Evolutionary conservation across 2,797 vertebrate genomes (phyloP).

Genomic region (Glyptemys insculpta): DNA sequence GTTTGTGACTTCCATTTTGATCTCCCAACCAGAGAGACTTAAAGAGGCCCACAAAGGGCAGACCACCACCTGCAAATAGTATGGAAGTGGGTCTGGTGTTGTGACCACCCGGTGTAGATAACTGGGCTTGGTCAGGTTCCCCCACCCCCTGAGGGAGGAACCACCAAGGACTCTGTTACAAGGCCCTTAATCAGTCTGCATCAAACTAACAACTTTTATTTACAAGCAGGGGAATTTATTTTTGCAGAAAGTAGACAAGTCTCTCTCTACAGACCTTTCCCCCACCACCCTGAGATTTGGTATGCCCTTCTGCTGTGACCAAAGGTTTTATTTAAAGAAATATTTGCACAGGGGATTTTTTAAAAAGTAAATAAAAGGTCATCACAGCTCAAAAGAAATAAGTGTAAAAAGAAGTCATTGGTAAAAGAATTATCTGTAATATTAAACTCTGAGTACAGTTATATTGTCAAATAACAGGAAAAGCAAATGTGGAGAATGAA

Average conservation of each 20-base stretch:
- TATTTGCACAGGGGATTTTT: background rate
- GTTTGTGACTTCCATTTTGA: too few species aligned
- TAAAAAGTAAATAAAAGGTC: background rate
- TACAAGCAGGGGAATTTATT: background rate
- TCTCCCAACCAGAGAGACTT: too few species aligned
- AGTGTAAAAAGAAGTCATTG: background rate
- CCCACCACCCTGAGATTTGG: accelerated
- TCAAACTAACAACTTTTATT: background rate
- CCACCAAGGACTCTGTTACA: too few species aligned
- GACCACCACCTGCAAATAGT: too few species aligned
- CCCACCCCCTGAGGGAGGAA: too few species aligned
- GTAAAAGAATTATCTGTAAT: background rate
- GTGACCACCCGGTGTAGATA: too few species aligned
- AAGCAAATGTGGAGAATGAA: background rate
- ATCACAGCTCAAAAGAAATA: background rate
- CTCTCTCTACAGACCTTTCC: background rate
- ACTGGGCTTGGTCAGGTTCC: too few species aligned
- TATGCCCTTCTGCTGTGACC: background rate
- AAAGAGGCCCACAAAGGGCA: too few species aligned
- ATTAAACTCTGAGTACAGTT: background rate
- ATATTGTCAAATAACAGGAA: background rate
- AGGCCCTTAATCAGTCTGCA: background rate
- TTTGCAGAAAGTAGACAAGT: background rate
- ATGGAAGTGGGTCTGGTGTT: too few species aligned
- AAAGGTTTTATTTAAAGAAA: background rate